Percentiles rank a stretch among this genome's conserved stretches.
Evolutionary conservation across 2,797 vertebrate genomes (phyloP).

Genomic region (Danio choprae): DNA sequence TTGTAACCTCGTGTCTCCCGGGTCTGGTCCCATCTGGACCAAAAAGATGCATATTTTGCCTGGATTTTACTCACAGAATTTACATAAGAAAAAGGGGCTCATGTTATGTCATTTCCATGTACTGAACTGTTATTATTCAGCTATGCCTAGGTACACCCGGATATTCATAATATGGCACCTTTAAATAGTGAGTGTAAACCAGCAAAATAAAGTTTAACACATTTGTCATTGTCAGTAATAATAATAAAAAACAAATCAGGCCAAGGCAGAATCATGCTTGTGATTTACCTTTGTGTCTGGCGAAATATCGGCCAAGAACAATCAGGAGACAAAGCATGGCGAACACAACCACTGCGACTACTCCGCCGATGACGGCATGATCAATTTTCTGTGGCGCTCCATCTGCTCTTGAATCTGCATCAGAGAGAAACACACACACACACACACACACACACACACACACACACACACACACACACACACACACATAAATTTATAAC

Average conservation of each 20-base stretch:
- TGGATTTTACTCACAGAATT: too few relatives aligned
- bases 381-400: conserved; percentile 93
- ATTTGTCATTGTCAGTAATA: conserved; percentile 1
- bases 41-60: too few relatives aligned
- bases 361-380: conserved; percentile 97
- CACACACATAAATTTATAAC: conserved; percentile 23
- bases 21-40: too few relatives aligned
- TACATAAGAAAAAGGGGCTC: too few relatives aligned
- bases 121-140: too few relatives aligned
- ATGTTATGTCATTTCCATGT: too few relatives aligned
- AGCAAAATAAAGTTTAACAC: not conserved
- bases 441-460: not conserved
- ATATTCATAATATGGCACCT: too few relatives aligned
- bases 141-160: too few relatives aligned
- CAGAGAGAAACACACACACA: conserved; percentile 61
- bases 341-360: conserved; percentile 98
- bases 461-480: conserved; percentile 51
- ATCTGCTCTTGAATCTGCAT: conserved; percentile 92
- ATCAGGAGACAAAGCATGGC: conserved; percentile 98
- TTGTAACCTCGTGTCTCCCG: too few relatives aligned
- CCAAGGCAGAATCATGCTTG: not conserved
- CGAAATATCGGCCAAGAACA: conserved; percentile 96
- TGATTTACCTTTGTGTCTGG: conserved; percentile 98
- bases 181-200: too few relatives aligned
- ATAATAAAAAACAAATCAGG: not conserved